Evolutionary conservation across 2,113 vertebrate species (phyloP).

Genomic region (Oxygymnocypris stewartii): DNA sequence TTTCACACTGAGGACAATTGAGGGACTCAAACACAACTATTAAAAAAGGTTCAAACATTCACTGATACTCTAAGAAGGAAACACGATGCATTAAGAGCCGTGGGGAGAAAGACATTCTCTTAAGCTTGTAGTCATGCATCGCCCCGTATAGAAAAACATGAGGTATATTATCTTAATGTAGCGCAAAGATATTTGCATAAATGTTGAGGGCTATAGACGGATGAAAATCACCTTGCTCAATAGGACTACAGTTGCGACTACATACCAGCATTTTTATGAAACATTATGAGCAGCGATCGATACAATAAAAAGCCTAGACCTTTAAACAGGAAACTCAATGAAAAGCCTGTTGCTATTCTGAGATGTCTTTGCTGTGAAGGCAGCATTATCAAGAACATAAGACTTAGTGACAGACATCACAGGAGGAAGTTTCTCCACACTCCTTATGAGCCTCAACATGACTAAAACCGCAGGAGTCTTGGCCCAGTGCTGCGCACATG

Average conservation of each 20-base stretch:
- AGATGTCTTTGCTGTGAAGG: constrained; percentile 25
- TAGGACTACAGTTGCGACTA: background rate
- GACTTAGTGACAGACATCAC: constrained; percentile 33
- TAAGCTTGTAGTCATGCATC: background rate
- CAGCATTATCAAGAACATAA: constrained; percentile 35
- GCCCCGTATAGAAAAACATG: constrained; percentile 8
- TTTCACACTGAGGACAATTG: too few species aligned
- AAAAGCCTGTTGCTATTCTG: constrained; percentile 42
- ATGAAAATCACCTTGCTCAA: background rate
- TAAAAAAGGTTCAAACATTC: too few species aligned
- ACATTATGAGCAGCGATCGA: background rate
- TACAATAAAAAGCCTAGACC: constrained; percentile 42
- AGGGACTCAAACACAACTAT: too few species aligned
- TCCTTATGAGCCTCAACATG: constrained; percentile 14
- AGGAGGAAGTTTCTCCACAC: constrained; percentile 20
- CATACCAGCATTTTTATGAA: constrained; percentile 19
- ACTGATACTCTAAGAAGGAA: too few species aligned
- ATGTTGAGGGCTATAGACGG: background rate
- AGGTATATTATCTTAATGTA: constrained; percentile 7
- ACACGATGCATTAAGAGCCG: too few species aligned
- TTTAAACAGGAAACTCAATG: constrained; percentile 31
- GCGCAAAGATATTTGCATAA: constrained; percentile 14
- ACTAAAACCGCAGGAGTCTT: constrained; percentile 26
- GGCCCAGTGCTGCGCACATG: constrained; percentile 51
- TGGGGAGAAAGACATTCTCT: background rate